These are phyloP conservation scores for Microcebus lehilahytsara DNA, from an alignment of 2,113 vertebrate species.

Conservation along the genomic window DNA sequence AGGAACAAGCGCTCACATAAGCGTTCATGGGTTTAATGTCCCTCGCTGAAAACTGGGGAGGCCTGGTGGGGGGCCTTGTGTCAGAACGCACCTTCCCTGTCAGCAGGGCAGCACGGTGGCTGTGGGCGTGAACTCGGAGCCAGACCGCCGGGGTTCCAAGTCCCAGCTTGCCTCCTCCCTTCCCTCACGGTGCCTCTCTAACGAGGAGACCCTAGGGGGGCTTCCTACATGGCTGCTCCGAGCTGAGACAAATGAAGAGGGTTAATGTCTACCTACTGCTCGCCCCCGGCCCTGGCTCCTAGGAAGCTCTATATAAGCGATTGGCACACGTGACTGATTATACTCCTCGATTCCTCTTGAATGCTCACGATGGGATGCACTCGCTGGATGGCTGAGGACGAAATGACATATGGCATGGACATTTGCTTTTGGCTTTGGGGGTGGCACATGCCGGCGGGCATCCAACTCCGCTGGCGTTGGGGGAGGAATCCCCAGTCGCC, in stretches of 20 bases:
- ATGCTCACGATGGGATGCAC: accelerated
- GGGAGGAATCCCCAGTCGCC: neutral
- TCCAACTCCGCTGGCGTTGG: neutral
- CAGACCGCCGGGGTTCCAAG: neutral
- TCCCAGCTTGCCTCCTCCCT: neutral
- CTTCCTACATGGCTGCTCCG: neutral
- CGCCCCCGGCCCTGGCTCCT: neutral
- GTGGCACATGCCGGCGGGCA: accelerated
- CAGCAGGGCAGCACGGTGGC: accelerated
- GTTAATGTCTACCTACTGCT: neutral
- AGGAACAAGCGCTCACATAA: neutral
- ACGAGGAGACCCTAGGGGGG: accelerated
- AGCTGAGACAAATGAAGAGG: neutral
- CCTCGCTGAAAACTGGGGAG: neutral
- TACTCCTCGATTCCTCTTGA: neutral
- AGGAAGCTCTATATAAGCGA: accelerated
- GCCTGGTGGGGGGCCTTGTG: neutral
- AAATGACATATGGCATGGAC: neutral
- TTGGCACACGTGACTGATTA: neutral
- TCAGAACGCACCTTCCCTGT: neutral
- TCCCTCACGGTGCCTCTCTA: neutral
- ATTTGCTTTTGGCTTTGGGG: neutral
- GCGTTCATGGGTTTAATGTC: neutral
- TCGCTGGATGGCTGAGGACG: neutral
- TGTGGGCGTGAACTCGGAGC: accelerated